Base-by-base conservation (phyloP, 1,140 invertebrate species). In the Trachelipus rathkii region DNA sequence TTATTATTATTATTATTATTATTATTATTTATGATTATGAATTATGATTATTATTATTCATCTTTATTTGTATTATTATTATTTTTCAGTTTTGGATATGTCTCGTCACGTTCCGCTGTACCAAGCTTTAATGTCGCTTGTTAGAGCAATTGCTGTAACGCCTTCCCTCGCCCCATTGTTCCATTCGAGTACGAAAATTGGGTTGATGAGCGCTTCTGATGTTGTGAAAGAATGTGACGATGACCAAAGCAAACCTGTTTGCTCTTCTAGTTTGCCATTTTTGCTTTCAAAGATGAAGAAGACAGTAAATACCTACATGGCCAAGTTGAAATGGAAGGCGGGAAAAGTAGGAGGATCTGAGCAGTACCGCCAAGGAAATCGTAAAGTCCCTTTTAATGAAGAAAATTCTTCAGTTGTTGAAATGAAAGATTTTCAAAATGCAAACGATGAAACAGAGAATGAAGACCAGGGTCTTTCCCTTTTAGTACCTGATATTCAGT, bases 101-200 rank as follows among this genome's bases (percentile, higher is more conserved):
- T 94, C 95, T 8, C 89, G 95, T 11, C 95, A 97, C 85, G 95
- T 96, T 84, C 94, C 94, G 9, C 87, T 97, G 68, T 97, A 97
- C 85, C 89, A 92, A 83, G 90, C 93, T 44, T 89, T 96, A 76
- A 85, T 96, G 76, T 90, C 92, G 82, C 85, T 95, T 67, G 87
- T 96, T 70, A 88, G 94, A 78, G 92, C 93, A 6, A 87, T 96
- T 79, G 91, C 93, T 10, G 86, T 90, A 4, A 91, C 89, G 70
- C 87, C 86, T 46, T 88, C 90, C 81, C 83, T 94, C 71, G 88
- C 91, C 0, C 87, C 89, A 33, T 83, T 94, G 13, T 84, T 95
- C 0, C 50, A 15, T 13, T 60, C 50, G 19, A 60, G 50, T 8
- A 60, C 50, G 2, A 60, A 60, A 19, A 60, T 60, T 15, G 33